Evolutionary conservation across 1,140 invertebrate genomes (phyloP).

Genomic region (Eupristina koningsbergeri): DNA sequence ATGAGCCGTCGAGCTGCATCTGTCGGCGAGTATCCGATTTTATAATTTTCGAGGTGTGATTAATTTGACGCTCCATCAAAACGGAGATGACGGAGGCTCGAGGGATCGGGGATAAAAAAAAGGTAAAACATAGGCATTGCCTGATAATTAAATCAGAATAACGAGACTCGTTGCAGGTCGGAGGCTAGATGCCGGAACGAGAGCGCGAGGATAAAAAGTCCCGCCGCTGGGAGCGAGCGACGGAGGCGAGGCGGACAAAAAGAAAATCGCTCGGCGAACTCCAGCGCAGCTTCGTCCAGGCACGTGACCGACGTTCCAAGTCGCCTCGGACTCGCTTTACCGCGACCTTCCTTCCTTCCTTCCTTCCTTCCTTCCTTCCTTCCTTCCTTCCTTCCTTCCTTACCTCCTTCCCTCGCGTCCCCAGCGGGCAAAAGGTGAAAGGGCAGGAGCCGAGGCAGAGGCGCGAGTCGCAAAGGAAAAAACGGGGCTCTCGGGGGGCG

Average conservation of each 20-base stretch:
- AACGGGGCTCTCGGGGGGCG: not conserved
- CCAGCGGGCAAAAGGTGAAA: too few relatives aligned
- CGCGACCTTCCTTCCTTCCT: not conserved
- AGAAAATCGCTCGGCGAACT: not conserved
- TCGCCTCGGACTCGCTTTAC: not conserved
- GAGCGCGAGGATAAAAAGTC: not conserved
- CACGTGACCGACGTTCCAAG: constrained; percentile 2
- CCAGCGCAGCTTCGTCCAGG: not conserved
- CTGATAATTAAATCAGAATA: constrained; percentile 2
- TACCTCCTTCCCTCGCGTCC: too few relatives aligned
- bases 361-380: too few relatives aligned
- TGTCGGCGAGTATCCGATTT: not conserved
- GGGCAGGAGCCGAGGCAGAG: too few relatives aligned
- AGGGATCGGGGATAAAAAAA: too few relatives aligned
- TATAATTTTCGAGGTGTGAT: not conserved
- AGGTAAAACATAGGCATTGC: not conserved
- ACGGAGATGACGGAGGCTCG: not conserved
- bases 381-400: too few relatives aligned
- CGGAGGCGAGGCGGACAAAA: not conserved
- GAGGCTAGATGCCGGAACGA: too few relatives aligned
- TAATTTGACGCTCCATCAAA: not conserved
- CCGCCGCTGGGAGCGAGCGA: too few relatives aligned
- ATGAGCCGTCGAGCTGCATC: not conserved
- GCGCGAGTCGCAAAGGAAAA: not conserved
- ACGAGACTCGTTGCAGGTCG: not conserved